phyloP scores from a whole-genome alignment of 2,113 vertebrate species.

The Hippocampus abdominalis region DNA sequence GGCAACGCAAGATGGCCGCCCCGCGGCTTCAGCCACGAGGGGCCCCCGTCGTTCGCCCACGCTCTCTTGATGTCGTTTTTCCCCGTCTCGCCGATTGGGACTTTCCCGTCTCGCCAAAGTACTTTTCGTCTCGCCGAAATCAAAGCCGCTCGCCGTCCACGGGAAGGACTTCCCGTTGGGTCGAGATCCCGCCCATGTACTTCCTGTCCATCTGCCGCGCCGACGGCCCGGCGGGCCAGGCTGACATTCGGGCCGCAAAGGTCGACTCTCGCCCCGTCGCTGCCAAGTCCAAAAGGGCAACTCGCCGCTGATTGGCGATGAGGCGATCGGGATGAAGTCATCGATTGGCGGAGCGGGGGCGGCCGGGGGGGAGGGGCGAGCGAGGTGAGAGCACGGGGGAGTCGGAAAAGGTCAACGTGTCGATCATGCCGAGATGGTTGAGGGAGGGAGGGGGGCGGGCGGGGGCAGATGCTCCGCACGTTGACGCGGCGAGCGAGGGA shows the following conservation, averaged over 20 bases:
- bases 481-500: not conserved
- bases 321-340: slow-evolving; percentile 98
- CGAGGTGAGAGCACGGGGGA: not conserved
- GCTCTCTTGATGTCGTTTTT: no score
- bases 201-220: slow-evolving; percentile 60
- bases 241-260: slow-evolving; percentile 85
- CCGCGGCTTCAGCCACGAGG: no score
- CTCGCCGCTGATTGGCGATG: slow-evolving; percentile 97
- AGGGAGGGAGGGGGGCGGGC: not conserved
- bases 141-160: no score
- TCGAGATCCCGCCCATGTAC: slow-evolving; percentile 8
- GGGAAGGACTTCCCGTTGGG: slow-evolving; percentile 28
- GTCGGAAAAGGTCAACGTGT: slow-evolving; percentile 43
- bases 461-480: not conserved
- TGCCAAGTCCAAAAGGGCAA: slow-evolving; percentile 97
- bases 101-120: no score
- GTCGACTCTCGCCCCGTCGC: slow-evolving; percentile 79
- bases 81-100: no score
- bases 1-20: no score
- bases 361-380: not conserved
- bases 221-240: slow-evolving; percentile 82
- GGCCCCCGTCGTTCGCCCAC: no score
- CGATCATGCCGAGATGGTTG: slow-evolving; percentile 18
- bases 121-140: no score
- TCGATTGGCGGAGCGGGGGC: slow-evolving; percentile 80